Conservation (phyloP, 2,797 vertebrate genomes). For the Acrossocheilus wenchowensis region DNA sequence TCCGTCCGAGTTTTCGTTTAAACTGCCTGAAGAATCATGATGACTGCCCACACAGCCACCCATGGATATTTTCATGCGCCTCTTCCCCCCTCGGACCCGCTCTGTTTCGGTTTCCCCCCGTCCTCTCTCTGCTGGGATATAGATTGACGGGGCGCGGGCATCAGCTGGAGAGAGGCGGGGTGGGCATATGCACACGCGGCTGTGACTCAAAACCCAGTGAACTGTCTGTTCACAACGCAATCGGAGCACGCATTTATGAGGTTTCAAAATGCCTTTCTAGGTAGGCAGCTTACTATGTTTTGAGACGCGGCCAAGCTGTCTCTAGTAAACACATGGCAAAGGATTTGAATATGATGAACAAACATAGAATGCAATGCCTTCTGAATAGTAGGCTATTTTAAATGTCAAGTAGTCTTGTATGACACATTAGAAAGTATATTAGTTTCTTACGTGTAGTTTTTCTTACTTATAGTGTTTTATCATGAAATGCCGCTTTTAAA, state of each 20-base stretch:
- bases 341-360: neutral
- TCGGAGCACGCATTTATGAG: neutral
- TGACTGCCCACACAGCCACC: slow-evolving; percentile 98
- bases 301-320: neutral
- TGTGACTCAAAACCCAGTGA: slow-evolving; percentile 59
- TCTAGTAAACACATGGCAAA: neutral
- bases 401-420: too few species aligned
- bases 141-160: slow-evolving; percentile 62
- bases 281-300: neutral
- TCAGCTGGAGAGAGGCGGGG: slow-evolving; percentile 65
- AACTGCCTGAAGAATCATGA: slow-evolving; percentile 97
- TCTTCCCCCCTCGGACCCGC: slow-evolving; percentile 76
- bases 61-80: slow-evolving; percentile 86
- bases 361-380: too few species aligned
- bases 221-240: slow-evolving; percentile 2
- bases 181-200: slow-evolving; percentile 42
- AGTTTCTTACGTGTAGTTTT: too few species aligned
- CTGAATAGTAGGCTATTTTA: too few species aligned
- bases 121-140: slow-evolving; percentile 56
- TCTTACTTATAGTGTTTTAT: too few species aligned
- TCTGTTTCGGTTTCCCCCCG: slow-evolving; percentile 60
- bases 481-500: too few species aligned
- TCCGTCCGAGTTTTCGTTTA: slow-evolving; percentile 97
- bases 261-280: neutral
- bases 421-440: too few species aligned